Evolutionary conservation across 2,113 vertebrate species (phyloP).

Genomic region (Halichoeres trimaculatus): DNA sequence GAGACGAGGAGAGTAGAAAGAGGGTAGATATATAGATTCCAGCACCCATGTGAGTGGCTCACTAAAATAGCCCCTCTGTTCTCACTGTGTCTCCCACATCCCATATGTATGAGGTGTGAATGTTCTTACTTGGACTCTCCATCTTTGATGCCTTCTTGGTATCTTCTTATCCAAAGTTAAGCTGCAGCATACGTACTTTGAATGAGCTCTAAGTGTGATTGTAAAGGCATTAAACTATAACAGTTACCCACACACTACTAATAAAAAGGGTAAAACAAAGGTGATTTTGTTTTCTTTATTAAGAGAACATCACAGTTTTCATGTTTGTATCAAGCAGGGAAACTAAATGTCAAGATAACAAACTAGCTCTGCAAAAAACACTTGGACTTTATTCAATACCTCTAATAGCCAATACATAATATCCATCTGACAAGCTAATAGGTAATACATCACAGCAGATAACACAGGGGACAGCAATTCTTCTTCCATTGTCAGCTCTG

Average conservation of each 20-base stretch:
- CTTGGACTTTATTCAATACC: background rate
- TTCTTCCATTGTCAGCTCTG: background rate
- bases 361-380: background rate
- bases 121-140: constrained; percentile 39
- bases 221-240: constrained; percentile 5
- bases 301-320: background rate
- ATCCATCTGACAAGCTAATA: background rate
- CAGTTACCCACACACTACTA: background rate
- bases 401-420: background rate
- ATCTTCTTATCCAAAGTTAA: background rate
- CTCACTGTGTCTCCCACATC: constrained; percentile 45
- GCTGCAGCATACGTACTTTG: background rate
- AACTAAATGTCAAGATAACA: background rate
- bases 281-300: constrained; percentile 28
- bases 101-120: constrained; percentile 57
- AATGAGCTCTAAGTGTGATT: background rate
- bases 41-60: constrained; percentile 75
- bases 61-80: constrained; percentile 78
- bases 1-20: constrained; percentile 56
- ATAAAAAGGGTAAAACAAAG: background rate
- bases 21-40: constrained; percentile 77
- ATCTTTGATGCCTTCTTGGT: constrained; percentile 25
- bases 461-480: constrained; percentile 15
- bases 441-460: background rate
- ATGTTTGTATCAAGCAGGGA: background rate